Conservation (phyloP, 1,140 invertebrate genomes). For the Hylaeus anthracinus region DNA sequence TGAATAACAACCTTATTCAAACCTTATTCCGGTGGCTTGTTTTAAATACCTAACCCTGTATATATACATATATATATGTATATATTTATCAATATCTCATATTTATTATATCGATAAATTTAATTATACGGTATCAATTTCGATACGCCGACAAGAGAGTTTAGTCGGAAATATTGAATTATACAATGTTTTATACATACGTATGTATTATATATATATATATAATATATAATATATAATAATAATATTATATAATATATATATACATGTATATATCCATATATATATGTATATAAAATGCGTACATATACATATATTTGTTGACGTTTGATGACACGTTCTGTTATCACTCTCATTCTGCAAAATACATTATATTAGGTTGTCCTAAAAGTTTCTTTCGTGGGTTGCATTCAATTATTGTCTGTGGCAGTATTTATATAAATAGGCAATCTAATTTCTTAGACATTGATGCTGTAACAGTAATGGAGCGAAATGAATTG, state of each 20-base stretch:
- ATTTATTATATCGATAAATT: conserved; percentile 70
- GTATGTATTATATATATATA: conserved; percentile 45
- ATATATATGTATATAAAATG: conserved; percentile 34
- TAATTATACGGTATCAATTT: conserved; percentile 64
- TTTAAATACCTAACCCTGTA: neutral
- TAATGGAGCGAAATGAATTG: too few species aligned
- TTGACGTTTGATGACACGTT: conserved; percentile 54
- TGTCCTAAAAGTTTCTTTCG: too few species aligned
- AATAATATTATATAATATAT: too few species aligned
- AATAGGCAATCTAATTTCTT: too few species aligned
- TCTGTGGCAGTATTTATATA: too few species aligned
- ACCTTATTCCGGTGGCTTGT: too few species aligned
- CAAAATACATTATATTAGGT: conserved; percentile 23
- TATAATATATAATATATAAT: conserved; percentile 43
- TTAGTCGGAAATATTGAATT: conserved; percentile 60
- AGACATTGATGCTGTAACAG: too few species aligned
- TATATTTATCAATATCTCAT: conserved; percentile 65
- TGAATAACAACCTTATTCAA: too few species aligned
- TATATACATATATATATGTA: conserved; percentile 37
- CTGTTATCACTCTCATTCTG: conserved; percentile 57
- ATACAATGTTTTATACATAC: conserved; percentile 61
- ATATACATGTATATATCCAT: conserved; percentile 25
- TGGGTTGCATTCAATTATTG: too few species aligned
- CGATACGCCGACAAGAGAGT: conserved; percentile 59
- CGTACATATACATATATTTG: conserved; percentile 47